Evolutionary conservation across 2,888 invertebrate species (phyloP).

Genomic region (Gymnoscelis rufifasciata): DNA sequence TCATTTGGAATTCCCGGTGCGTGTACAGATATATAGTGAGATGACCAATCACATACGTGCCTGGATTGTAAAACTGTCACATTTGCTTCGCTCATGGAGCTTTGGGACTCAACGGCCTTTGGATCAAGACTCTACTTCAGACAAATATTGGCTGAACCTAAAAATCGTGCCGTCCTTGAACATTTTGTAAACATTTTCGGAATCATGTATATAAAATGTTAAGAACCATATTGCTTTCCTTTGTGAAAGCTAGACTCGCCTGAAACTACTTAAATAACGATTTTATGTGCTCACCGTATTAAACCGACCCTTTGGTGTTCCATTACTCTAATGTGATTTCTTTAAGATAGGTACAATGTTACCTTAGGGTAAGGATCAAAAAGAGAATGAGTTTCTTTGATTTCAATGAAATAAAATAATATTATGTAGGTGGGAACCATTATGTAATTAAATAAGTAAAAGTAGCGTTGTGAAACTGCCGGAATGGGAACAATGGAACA

Average conservation of each 20-base stretch:
- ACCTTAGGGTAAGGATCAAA: conserved; percentile 1
- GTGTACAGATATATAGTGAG: conserved; percentile 73
- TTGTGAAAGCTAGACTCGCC: too few species aligned
- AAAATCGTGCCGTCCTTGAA: too few species aligned
- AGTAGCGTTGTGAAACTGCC: too few species aligned
- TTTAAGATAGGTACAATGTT: conserved; percentile 16
- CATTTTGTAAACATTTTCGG: too few species aligned
- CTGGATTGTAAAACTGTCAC: conserved; percentile 47
- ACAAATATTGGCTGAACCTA: too few species aligned
- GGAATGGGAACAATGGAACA: too few species aligned
- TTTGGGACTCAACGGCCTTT: conserved; percentile 11
- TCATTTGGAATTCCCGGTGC: conserved; percentile 64
- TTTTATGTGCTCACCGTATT: background rate
- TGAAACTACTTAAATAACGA: too few species aligned
- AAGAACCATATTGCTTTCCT: too few species aligned
- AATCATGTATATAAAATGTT: too few species aligned
- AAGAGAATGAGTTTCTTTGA: conserved; percentile 1
- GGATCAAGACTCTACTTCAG: background rate
- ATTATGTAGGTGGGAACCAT: too few species aligned
- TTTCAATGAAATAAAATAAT: background rate
- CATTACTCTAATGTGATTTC: conserved; percentile 61
- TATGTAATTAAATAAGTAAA: too few species aligned
- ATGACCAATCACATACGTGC: conserved; percentile 75
- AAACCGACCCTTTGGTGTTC: conserved; percentile 13
- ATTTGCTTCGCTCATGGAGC: conserved; percentile 37